Conservation (phyloP, 2,113 vertebrate species). For the Candoia aspera region DNA sequence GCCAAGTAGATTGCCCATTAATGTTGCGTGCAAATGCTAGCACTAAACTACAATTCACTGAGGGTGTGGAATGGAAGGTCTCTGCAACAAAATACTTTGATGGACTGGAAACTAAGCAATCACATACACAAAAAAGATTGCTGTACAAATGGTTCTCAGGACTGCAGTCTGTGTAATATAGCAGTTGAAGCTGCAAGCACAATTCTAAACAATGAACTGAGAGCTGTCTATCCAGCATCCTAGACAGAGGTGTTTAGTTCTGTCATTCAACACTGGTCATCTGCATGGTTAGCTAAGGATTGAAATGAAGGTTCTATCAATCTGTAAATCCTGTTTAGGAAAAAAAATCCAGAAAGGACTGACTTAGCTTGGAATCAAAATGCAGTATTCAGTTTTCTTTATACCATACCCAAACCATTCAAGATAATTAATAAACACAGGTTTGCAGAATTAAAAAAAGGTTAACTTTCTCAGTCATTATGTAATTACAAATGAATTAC, state of each 20-base stretch:
- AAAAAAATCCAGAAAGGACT: neutral
- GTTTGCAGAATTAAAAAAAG: neutral
- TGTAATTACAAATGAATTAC: neutral
- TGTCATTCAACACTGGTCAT: neutral
- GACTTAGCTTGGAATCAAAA: neutral
- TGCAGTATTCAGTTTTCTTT: neutral
- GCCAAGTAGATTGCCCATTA: neutral
- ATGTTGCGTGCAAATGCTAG: neutral
- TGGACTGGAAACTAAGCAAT: neutral
- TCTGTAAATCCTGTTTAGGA: neutral
- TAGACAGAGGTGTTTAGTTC: neutral
- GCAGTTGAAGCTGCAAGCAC: neutral
- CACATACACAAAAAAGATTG: neutral
- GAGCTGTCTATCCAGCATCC: neutral
- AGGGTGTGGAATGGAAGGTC: too few species aligned
- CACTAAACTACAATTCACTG: neutral
- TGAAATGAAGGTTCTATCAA: neutral
- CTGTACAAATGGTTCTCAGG: neutral
- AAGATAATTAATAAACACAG: neutral
- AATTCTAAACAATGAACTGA: neutral
- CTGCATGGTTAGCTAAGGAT: neutral
- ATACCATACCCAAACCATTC: neutral
- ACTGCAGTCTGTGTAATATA: neutral
- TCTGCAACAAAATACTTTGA: neutral
- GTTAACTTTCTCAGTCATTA: neutral